Conservation (phyloP, 2,797 vertebrate genomes). For the Epinephelus malabaricus region DNA sequence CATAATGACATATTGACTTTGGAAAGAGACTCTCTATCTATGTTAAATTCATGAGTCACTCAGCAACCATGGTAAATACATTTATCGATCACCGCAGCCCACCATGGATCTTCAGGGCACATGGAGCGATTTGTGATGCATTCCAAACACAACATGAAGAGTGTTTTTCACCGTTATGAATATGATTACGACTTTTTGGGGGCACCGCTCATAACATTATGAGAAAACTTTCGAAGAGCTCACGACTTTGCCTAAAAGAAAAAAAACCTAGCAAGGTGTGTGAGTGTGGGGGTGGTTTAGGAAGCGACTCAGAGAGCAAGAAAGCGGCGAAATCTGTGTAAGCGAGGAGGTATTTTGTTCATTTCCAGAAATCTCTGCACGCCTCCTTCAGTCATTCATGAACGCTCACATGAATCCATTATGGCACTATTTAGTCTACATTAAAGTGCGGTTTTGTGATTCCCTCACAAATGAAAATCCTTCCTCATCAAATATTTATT, state of each 20-base stretch:
- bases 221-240: neutral
- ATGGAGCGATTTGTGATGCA: conserved; percentile 23
- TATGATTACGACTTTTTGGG: conserved; percentile 26
- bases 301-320: neutral
- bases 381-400: conserved; percentile 24
- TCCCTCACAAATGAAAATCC: conserved; percentile 40
- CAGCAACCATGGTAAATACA: conserved; percentile 55
- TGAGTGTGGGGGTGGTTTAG: neutral
- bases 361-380: conserved; percentile 25
- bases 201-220: conserved; percentile 8
- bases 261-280: neutral
- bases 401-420: conserved; percentile 36
- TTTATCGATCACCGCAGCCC: conserved; percentile 53
- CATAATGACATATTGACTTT: conserved; percentile 63
- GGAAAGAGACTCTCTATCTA: conserved; percentile 52
- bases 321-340: neutral
- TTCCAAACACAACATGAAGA: conserved; percentile 32
- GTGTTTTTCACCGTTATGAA: conserved; percentile 31
- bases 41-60: conserved; percentile 70
- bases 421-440: conserved; percentile 15
- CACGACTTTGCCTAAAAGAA: neutral
- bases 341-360: conserved; percentile 15
- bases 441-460: conserved; percentile 34
- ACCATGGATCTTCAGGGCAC: conserved; percentile 44
- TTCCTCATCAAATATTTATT: conserved; percentile 62